Conservation (phyloP, 2,797 vertebrate species). For the Neopelma chrysocephalum region DNA sequence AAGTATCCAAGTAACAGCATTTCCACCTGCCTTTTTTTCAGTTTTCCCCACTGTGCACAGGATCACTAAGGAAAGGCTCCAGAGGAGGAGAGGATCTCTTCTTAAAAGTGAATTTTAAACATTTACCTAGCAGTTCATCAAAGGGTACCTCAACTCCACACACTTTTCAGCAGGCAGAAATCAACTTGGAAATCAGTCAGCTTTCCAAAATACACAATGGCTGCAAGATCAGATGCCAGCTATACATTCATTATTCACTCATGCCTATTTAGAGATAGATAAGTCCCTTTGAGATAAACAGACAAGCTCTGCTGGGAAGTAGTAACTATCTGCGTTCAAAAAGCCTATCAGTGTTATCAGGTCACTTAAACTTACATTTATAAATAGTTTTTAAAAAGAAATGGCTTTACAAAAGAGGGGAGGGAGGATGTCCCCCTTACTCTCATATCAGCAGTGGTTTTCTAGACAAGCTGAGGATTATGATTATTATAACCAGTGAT, state of each 20-base stretch:
- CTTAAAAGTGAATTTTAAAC: background rate
- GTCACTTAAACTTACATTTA: background rate
- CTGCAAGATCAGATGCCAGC: background rate
- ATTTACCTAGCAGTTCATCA: background rate
- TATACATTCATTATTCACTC: background rate
- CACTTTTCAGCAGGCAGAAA: background rate
- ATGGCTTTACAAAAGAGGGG: fast-evolving
- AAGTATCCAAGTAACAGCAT: background rate
- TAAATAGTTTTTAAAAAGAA: background rate
- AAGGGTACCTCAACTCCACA: background rate
- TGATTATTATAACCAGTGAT: background rate
- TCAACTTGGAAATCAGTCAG: background rate
- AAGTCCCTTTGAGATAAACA: background rate
- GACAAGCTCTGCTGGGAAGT: background rate
- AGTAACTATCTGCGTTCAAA: background rate
- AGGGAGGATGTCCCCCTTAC: background rate
- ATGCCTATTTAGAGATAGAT: background rate
- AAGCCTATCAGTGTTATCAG: background rate
- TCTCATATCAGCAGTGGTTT: background rate
- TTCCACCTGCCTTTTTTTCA: background rate
- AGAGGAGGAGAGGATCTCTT: background rate
- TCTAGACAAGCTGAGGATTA: background rate
- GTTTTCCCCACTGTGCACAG: background rate
- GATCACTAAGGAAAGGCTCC: background rate
- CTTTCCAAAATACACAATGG: background rate